Evolutionary conservation across 2,888 invertebrate genomes (phyloP).

Genomic region (Laspeyria flexula): DNA sequence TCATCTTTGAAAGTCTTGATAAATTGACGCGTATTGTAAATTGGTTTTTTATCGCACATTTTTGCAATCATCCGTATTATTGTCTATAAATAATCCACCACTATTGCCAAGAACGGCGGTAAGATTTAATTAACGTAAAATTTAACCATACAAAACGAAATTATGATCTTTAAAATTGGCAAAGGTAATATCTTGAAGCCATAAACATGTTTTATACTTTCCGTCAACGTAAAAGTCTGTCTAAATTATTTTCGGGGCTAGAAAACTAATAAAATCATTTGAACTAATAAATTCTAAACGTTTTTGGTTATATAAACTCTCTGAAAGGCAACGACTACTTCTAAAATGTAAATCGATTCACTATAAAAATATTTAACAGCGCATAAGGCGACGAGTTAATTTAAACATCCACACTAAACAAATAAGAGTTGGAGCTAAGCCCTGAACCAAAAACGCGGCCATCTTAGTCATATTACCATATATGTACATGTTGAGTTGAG

Average conservation of each 20-base stretch:
- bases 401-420: constrained; percentile 45
- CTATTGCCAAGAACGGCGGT: background rate
- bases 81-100: background rate
- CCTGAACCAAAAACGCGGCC: constrained; percentile 67
- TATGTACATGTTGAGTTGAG: constrained; percentile 62
- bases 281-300: constrained; percentile 8
- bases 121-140: background rate
- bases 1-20: constrained; percentile 66
- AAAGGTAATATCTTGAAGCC: background rate
- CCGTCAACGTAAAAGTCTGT: constrained; percentile 5
- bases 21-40: constrained; percentile 43
- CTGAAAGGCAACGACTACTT: constrained; percentile 1
- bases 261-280: constrained; percentile 10
- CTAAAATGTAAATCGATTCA: constrained; percentile 27
- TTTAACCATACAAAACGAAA: no score
- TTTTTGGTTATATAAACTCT: constrained; percentile 25
- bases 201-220: constrained; percentile 5
- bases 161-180: background rate
- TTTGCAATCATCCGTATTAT: constrained; percentile 7
- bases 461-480: constrained; percentile 79
- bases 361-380: constrained; percentile 30
- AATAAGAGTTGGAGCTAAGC: constrained; percentile 56
- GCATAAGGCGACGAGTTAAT: constrained; percentile 33
- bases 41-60: constrained; percentile 20
- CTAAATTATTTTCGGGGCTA: constrained; percentile 8